Percentiles rank a stretch among this genome's conserved stretches.
Conservation (phyloP, 2,888 invertebrate species). For the Buathra laborator region DNA sequence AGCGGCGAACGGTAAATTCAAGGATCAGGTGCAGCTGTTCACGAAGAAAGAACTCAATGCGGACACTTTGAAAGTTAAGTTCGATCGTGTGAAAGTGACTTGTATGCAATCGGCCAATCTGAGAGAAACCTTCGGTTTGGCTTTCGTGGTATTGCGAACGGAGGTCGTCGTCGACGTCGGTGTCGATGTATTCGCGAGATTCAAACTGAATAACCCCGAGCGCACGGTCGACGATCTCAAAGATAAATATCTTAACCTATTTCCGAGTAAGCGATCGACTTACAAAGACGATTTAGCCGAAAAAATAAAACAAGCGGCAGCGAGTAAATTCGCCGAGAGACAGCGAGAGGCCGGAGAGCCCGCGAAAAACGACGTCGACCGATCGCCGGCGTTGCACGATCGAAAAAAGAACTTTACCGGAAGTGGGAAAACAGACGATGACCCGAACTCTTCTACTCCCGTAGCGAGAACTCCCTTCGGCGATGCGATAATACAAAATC, state of each 20-base stretch:
- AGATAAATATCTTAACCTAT: conserved; percentile 76
- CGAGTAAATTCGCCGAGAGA: conserved; percentile 75
- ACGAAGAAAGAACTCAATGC: conserved; percentile 81
- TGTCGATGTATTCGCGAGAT: conserved; percentile 80
- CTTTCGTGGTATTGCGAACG: conserved; percentile 79
- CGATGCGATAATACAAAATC: conserved; percentile 73
- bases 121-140: conserved; percentile 80
- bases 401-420: conserved; percentile 30
- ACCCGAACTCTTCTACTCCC: conserved; percentile 9
- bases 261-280: conserved; percentile 70
- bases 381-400: not conserved
- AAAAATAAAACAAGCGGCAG: conserved; percentile 74
- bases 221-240: conserved; percentile 75
- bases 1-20: conserved; percentile 80
- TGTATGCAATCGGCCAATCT: conserved; percentile 83
- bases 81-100: conserved; percentile 81
- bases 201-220: conserved; percentile 78
- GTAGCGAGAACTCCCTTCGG: conserved; percentile 78
- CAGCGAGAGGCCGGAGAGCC: conserved; percentile 74
- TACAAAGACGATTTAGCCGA: conserved; percentile 76
- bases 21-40: conserved; percentile 82
- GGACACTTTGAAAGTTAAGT: conserved; percentile 79
- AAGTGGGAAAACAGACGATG: not conserved
- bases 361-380: conserved; percentile 61
- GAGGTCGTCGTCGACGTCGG: conserved; percentile 79